Percentiles rank a stretch among this genome's conserved stretches.
Conservation (phyloP, 2,888 invertebrate species). For the Desoria tigrina region DNA sequence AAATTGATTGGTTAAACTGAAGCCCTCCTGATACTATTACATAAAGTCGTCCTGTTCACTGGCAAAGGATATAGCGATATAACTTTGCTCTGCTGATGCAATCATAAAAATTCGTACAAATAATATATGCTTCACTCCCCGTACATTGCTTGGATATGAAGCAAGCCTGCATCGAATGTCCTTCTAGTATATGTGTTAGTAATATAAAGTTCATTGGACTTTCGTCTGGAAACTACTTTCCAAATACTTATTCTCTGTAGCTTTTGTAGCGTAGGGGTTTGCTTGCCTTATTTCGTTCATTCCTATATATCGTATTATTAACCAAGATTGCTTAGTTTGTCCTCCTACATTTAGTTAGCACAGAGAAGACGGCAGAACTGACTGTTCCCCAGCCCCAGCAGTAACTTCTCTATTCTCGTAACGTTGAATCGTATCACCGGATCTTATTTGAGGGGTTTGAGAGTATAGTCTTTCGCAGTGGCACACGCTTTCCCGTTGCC, state of each 20-base stretch:
- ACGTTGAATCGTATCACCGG: neutral
- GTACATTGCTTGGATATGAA: neutral
- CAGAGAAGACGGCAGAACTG: no score
- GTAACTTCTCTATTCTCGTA: no score
- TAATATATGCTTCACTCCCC: neutral
- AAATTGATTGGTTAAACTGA: no score
- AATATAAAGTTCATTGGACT: slow-evolving; percentile 41
- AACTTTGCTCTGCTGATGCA: no score
- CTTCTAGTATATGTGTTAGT: slow-evolving; percentile 39
- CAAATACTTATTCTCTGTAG: neutral
- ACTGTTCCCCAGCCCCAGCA: no score
- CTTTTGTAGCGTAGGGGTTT: neutral
- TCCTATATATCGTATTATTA: neutral
- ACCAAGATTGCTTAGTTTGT: neutral
- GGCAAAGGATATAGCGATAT: no score
- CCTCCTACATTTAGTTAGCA: no score
- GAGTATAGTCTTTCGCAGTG: slow-evolving; percentile 18
- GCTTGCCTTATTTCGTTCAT: neutral
- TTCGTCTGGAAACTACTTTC: slow-evolving; percentile 11
- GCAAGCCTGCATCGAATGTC: slow-evolving; percentile 12
- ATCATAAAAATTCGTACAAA: neutral
- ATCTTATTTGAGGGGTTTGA: slow-evolving; percentile 19
- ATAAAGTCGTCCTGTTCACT: no score
- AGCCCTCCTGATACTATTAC: no score
- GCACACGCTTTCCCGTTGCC: neutral